Evolutionary conservation across 2,113 vertebrate species (phyloP), one percentile per base, ranked within the genome.

Genomic region (Cynopterus brachyotis): DNA sequence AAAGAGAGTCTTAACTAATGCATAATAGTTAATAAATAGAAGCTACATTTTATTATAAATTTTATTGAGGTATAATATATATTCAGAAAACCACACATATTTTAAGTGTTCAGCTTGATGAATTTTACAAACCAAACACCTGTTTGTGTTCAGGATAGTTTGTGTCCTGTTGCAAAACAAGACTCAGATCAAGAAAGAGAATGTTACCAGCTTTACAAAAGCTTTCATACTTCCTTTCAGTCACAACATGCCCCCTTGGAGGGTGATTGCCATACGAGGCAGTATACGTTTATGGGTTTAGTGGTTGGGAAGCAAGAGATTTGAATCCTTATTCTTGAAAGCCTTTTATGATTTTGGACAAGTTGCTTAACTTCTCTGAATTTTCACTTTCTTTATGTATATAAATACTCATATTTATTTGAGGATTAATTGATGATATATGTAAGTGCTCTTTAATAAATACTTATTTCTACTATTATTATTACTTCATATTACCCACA

Each of bases 271-370:
- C 47, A 0, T 89, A 45, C 28, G 30, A 80, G 32, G 24, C 24
- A 62, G 11, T 60, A 19, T 70, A 55, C 76, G 17, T 67, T 53
- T 11, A 11, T 84, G 30, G 83, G 57, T 73, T 40, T 87, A 22
- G 55, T 45, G 37, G 22, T 69, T 64, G 28, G 35, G 57, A 88
- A 88, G 79, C 26, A 88, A 88, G 69, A 55, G 28, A 37, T 67
- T 75, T 66, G 66, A 92, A 57, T 70, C 35, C 35, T 70, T 95
- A 12, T 55, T 85, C 40, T 92, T 90, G 81, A 92, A 72, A 84
- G 37, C 76, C 40, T 89, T 89, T 30, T 80, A 3, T 83, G 26
- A 69, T 84, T 94, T 88, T 24, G 22, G 45, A 19, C 35, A 60
- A 60, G 9, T 89, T 66, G 70, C 4, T 3, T 90, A 72, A 40